Evolutionary conservation across 2,888 invertebrate species (phyloP).

Genomic region (Molanna angustata): DNA sequence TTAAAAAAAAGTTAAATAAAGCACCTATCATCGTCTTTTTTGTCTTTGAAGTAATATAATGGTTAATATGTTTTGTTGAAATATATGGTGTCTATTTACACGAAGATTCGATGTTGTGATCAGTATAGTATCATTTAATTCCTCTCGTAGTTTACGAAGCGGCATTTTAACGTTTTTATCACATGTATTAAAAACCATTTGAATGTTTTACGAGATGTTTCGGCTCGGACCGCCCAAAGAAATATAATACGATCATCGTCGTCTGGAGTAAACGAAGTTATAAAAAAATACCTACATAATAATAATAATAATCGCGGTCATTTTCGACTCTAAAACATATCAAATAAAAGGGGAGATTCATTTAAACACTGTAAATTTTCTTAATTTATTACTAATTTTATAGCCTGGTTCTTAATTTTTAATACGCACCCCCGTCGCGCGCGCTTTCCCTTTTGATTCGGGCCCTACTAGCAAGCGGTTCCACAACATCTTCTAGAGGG

Average conservation of each 20-base stretch:
- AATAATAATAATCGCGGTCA: conserved; percentile 13
- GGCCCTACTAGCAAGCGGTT: too few relatives aligned
- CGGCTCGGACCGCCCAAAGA: background rate
- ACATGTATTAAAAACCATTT: conserved; percentile 3
- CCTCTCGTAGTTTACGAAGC: background rate
- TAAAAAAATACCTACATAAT: too few relatives aligned
- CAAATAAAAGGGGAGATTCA: conserved; percentile 26
- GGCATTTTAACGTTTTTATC: conserved; percentile 9
- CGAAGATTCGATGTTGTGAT: too few relatives aligned
- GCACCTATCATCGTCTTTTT: too few relatives aligned
- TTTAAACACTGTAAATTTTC: conserved; percentile 27
- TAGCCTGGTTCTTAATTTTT: conserved; percentile 10
- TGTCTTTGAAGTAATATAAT: too few relatives aligned
- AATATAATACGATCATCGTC: conserved; percentile 1
- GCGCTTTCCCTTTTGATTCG: too few relatives aligned
- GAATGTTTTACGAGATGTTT: conserved; percentile 11
- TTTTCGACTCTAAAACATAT: conserved; percentile 17
- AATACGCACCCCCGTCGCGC: background rate
- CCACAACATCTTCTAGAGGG: too few relatives aligned
- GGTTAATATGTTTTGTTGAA: too few relatives aligned
- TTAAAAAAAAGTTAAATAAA: too few relatives aligned
- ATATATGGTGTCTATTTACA: too few relatives aligned
- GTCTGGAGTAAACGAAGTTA: conserved; percentile 6
- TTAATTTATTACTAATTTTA: conserved; percentile 26
- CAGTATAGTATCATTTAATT: too few relatives aligned